Conservation (phyloP, 2,888 invertebrate genomes). For the Drosophila leonis region DNA sequence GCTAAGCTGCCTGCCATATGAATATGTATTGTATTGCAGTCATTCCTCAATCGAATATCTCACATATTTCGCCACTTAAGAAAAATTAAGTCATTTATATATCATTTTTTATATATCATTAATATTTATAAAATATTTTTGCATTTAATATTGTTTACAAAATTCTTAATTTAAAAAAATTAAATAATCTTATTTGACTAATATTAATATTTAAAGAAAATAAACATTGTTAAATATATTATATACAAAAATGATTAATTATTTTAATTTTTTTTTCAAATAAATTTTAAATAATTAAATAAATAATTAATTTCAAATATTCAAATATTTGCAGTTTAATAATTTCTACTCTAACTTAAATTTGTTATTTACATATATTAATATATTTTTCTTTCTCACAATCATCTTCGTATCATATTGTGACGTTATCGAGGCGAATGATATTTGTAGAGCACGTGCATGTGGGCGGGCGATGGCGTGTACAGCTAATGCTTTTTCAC, state of each 20-base stretch:
- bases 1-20: conserved; percentile 72
- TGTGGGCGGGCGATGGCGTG: conserved; percentile 31
- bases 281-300: too few relatives aligned
- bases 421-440: conserved; percentile 11
- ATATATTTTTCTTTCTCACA: not conserved
- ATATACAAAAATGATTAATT: too few relatives aligned
- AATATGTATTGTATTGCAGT: conserved; percentile 41
- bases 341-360: not conserved
- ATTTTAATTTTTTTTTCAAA: too few relatives aligned
- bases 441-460: conserved; percentile 2
- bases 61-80: not conserved
- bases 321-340: too few relatives aligned
- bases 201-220: too few relatives aligned
- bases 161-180: too few relatives aligned
- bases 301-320: too few relatives aligned
- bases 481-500: conserved; percentile 63
- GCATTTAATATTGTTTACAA: too few relatives aligned
- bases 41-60: conserved; percentile 32
- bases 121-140: not conserved
- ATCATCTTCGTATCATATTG: not conserved
- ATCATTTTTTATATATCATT: too few relatives aligned
- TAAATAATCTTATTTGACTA: too few relatives aligned
- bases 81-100: not conserved
- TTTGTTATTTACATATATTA: not conserved
- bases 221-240: too few relatives aligned